These are phyloP conservation scores for Eulimnadia texana DNA, from an alignment of 1,140 invertebrate species.

Conservation along the genomic window DNA sequence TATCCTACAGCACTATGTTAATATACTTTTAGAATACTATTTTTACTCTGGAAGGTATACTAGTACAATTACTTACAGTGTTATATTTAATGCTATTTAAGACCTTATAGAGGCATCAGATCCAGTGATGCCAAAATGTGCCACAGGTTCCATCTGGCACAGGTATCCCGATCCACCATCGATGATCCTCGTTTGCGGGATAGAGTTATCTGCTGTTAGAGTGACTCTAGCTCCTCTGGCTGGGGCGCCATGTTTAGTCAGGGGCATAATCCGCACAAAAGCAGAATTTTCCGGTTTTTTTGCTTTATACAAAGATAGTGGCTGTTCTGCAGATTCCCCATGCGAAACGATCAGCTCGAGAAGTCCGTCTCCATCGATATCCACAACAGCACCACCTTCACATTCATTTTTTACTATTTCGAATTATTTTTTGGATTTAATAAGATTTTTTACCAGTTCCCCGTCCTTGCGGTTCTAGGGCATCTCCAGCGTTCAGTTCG, in stretches of 20 bases:
- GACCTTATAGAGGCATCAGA: not conserved
- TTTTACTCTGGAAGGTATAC: no score
- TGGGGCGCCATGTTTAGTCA: slow-evolving; percentile 22
- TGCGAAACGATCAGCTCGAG: slow-evolving; percentile 23
- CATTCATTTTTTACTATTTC: no score
- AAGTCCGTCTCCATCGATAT: slow-evolving; percentile 22
- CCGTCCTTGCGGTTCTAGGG: slow-evolving; percentile 20
- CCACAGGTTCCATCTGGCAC: slow-evolving; percentile 24
- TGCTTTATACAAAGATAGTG: slow-evolving; percentile 20
- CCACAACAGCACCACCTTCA: slow-evolving; percentile 19
- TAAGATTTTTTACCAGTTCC: slow-evolving; percentile 23
- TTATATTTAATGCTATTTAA: not conserved
- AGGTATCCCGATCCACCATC: slow-evolving; percentile 23
- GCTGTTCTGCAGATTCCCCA: slow-evolving; percentile 21
- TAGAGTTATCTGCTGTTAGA: slow-evolving; percentile 7
- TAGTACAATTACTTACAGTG: no score
- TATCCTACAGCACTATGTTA: no score
- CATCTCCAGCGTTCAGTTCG: slow-evolving; percentile 20
- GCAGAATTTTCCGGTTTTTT: slow-evolving; percentile 11
- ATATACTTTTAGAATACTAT: not conserved
- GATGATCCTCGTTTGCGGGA: slow-evolving; percentile 18
- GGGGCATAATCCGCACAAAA: slow-evolving; percentile 22
- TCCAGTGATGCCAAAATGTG: slow-evolving; percentile 23
- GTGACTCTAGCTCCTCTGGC: slow-evolving; percentile 23
- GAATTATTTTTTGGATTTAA: no score